Percentiles rank a stretch among this genome's conserved stretches.
Evolutionary conservation across 2,888 invertebrate genomes (phyloP).

Genomic region (Xylota segnis): DNA sequence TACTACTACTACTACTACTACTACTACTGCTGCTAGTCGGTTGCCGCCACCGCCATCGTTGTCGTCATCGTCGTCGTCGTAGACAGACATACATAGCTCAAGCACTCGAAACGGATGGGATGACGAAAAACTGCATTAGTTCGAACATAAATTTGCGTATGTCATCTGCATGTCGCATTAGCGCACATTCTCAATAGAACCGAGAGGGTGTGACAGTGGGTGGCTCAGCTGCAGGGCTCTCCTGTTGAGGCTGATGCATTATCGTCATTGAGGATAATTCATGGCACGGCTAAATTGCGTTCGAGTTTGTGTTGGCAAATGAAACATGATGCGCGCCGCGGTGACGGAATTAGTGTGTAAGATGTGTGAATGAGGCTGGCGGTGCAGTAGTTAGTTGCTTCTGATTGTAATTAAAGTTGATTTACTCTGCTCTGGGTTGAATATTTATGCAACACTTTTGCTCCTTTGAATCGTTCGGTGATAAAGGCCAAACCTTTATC

Average conservation of each 20-base stretch:
- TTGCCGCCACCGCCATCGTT: background rate
- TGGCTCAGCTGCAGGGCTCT: conserved; percentile 24
- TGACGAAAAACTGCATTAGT: conserved; percentile 76
- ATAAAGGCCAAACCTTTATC: background rate
- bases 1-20: background rate
- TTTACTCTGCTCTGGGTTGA: background rate
- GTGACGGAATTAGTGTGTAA: background rate
- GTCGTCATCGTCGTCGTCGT: conserved; percentile 11
- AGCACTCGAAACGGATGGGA: conserved; percentile 60
- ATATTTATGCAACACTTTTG: background rate
- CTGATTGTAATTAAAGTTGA: conserved; percentile 54
- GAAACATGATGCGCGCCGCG: conserved; percentile 64
- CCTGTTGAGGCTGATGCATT: conserved; percentile 64
- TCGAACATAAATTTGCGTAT: conserved; percentile 76
- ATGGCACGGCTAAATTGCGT: conserved; percentile 62
- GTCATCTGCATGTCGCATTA: conserved; percentile 77
- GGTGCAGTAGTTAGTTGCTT: conserved; percentile 34
- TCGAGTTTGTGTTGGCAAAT: conserved; percentile 62
- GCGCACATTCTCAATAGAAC: conserved; percentile 58
- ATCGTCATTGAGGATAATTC: conserved; percentile 69
- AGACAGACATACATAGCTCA: conserved; percentile 67
- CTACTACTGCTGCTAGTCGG: no score
- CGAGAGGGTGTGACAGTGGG: conserved; percentile 26
- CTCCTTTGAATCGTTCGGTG: background rate
- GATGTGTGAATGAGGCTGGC: conserved; percentile 41